These are phyloP conservation scores for Mesoligia furuncula DNA, from an alignment of 2,888 invertebrate species.

Conservation along the genomic window DNA sequence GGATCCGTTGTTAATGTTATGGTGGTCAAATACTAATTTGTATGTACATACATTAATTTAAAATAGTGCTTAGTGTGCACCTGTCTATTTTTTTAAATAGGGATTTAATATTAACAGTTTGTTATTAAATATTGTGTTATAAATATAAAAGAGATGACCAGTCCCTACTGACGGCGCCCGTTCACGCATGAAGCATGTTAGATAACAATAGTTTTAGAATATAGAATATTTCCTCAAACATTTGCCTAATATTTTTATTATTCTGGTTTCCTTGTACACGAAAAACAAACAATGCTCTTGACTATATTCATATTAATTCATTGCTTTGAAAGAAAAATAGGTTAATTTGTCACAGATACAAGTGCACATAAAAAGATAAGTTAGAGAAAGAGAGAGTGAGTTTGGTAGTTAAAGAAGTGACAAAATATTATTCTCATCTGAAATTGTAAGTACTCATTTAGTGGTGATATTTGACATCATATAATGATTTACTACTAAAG, in stretches of 20 bases:
- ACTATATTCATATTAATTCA: not conserved
- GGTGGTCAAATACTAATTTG: slow-evolving; percentile 64
- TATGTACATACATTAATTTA: slow-evolving; percentile 74
- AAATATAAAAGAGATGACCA: too few relatives aligned
- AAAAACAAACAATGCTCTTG: not conserved
- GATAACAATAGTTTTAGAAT: not conserved
- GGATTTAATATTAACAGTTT: slow-evolving; percentile 48
- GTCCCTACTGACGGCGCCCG: too few relatives aligned
- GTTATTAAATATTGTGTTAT: slow-evolving; percentile 63
- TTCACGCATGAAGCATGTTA: too few relatives aligned
- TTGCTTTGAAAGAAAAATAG: not conserved
- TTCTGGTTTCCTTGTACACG: not conserved
- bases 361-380: too few relatives aligned
- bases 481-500: not conserved
- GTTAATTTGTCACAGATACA: too few relatives aligned
- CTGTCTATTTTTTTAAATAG: slow-evolving; percentile 57
- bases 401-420: not conserved
- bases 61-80: slow-evolving; percentile 60
- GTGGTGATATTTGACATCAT: not conserved
- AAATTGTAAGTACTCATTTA: not conserved
- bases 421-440: not conserved
- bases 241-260: not conserved
- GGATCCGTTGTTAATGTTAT: slow-evolving; percentile 93
- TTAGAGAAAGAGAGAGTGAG: too few relatives aligned
- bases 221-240: not conserved